Evolutionary conservation across 1,140 invertebrate species (phyloP).

Genomic region (Halyomorpha halys): DNA sequence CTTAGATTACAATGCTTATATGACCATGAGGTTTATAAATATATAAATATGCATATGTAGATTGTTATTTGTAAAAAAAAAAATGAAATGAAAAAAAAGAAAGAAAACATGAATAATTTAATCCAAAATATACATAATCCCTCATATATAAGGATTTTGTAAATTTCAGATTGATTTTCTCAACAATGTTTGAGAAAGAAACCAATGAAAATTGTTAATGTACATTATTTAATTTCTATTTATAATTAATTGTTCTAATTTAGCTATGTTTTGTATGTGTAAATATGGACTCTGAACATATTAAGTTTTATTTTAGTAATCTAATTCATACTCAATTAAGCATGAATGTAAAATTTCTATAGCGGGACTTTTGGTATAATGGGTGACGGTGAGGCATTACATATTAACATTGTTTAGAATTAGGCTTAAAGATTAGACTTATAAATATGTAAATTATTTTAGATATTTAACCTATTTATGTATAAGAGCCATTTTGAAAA

Average conservation of each 20-base stretch:
- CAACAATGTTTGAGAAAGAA: background rate
- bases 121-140: no score
- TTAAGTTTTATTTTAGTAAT: slow-evolving; percentile 5
- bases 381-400: slow-evolving; percentile 15
- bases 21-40: no score
- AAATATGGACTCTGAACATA: slow-evolving; percentile 15
- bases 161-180: background rate
- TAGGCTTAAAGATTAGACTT: slow-evolving; percentile 6
- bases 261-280: slow-evolving; percentile 2
- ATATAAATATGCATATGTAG: no score
- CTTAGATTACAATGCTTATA: no score
- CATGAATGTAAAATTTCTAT: slow-evolving; percentile 20
- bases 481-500: slow-evolving; percentile 10
- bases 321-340: background rate
- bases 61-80: no score
- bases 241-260: slow-evolving; percentile 1
- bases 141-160: background rate
- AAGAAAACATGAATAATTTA: no score
- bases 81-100: no score
- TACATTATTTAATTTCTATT: slow-evolving; percentile 1
- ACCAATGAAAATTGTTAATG: slow-evolving; percentile 12
- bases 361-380: slow-evolving; percentile 12
- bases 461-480: background rate
- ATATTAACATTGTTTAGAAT: slow-evolving; percentile 16
- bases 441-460: slow-evolving; percentile 17